Conservation (phyloP, 2,113 vertebrate species). For the Dasyornis broadbenti region DNA sequence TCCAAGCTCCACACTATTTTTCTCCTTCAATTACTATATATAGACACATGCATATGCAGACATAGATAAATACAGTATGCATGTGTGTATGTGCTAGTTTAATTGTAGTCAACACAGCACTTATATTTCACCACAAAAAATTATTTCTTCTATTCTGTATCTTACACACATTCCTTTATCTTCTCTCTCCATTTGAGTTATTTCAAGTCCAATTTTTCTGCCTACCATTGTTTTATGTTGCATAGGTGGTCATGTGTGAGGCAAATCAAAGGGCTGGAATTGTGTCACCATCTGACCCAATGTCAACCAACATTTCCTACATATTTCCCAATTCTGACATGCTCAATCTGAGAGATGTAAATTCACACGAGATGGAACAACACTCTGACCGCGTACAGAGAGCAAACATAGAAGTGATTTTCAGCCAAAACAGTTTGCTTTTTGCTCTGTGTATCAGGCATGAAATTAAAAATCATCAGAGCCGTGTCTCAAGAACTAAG, state of each 20-base stretch:
- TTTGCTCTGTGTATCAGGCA: constrained; percentile 13
- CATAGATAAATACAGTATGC: not conserved
- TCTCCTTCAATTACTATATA: not conserved
- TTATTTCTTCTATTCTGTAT: not conserved
- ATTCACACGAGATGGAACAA: not conserved
- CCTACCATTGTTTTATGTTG: not conserved
- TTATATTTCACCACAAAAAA: not conserved
- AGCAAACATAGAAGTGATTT: not conserved
- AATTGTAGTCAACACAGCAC: not conserved
- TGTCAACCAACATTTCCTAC: not conserved
- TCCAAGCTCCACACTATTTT: not conserved
- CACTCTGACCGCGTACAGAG: not conserved
- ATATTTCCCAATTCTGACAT: not conserved
- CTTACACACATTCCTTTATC: not conserved
- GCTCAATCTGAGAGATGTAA: not conserved
- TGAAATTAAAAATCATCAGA: constrained; percentile 58
- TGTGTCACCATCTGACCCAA: not conserved
- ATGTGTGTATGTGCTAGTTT: not conserved
- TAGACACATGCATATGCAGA: not conserved
- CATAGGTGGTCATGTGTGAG: not conserved
- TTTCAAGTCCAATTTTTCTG: not conserved
- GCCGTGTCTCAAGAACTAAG: not conserved
- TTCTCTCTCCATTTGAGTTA: not conserved
- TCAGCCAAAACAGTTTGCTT: not conserved
- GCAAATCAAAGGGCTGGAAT: not conserved